Evolutionary conservation across 2,888 invertebrate genomes (phyloP), one percentile per base, ranked within the genome.

Genomic region (Mesorhabditis spiculigera): DNA sequence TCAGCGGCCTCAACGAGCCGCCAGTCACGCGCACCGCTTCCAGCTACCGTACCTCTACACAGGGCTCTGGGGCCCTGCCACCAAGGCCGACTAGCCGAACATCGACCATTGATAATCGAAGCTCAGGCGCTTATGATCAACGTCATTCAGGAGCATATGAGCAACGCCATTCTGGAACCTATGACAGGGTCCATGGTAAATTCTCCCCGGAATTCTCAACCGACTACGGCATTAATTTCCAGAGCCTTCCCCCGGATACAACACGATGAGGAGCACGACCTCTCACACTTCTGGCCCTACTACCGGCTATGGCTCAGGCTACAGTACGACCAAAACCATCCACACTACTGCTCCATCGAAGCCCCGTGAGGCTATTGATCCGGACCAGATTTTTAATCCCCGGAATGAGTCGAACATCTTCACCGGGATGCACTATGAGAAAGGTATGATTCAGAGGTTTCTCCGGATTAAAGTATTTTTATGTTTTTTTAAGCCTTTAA

Each of bases 361-460:
- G 58, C 1, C 58, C n/a, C 58, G 10, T 50, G 58, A 28, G 28
- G 28, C n/a, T 0, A 10, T 50, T 3, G n/a, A 50, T 50, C 58
- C 58, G 58, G 58, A 50, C 3, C 8, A n/a, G n/a, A 50, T 50
- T 3, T 50, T 50, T 50, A 50, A 50, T 50, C 10, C 58, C 8
- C 10, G 58, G n/a, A 50, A 50, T 50, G 8, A 10, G 58, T 1
- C 8, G 10, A 50, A 50, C n/a, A n/a, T 50, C 10, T 50, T 50
- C 58, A 50, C 58, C n/a, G n/a, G 58, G 8, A 50, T 50, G 58
- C 58, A n/a, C 58, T 50, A 50, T 50, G 58, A 50, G 58, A 50
- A 50, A 50, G 58, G 58, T 50, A 50, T 28, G 28, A 28, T 28
- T 28, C 28, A 28, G 28, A 28, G 28, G 28, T 50, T 13, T 50